Evolutionary conservation across 2,888 invertebrate species (phyloP).

Genomic region (Lochmaea capreae): DNA sequence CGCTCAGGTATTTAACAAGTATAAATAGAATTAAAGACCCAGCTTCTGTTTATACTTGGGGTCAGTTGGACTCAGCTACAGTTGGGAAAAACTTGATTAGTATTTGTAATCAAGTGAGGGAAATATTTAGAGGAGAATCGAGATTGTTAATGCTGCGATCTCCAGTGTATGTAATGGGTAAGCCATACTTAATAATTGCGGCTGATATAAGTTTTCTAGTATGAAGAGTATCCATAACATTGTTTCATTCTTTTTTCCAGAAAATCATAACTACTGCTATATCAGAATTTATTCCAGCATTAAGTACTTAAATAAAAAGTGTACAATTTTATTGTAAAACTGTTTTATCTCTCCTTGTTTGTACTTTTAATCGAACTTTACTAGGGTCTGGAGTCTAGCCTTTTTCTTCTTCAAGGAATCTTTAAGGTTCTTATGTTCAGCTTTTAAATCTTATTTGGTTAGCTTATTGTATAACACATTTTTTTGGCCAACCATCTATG

Average conservation of each 20-base stretch:
- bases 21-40: constrained; percentile 53
- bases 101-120: constrained; percentile 67
- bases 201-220: too few relatives aligned
- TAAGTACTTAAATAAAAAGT: constrained; percentile 39
- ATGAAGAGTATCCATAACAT: too few relatives aligned
- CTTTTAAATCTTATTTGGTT: constrained; percentile 81
- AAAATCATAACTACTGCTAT: too few relatives aligned
- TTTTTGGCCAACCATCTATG: too few relatives aligned
- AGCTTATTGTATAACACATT: too few relatives aligned
- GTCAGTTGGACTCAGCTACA: constrained; percentile 57
- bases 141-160: constrained; percentile 68
- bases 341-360: constrained; percentile 98
- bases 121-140: constrained; percentile 67
- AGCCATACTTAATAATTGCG: background rate
- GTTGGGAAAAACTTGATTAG: constrained; percentile 68
- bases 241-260: too few relatives aligned
- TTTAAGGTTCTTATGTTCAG: constrained; percentile 92
- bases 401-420: constrained; percentile 97
- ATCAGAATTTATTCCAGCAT: too few relatives aligned
- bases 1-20: constrained; percentile 53
- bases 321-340: constrained; percentile 55
- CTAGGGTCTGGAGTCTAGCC: constrained; percentile 93
- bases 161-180: constrained; percentile 72
- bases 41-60: constrained; percentile 57
- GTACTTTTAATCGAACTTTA: constrained; percentile 97